phyloP scores from a whole-genome alignment of 2,888 invertebrate genomes.

The Apamea crenata region DNA sequence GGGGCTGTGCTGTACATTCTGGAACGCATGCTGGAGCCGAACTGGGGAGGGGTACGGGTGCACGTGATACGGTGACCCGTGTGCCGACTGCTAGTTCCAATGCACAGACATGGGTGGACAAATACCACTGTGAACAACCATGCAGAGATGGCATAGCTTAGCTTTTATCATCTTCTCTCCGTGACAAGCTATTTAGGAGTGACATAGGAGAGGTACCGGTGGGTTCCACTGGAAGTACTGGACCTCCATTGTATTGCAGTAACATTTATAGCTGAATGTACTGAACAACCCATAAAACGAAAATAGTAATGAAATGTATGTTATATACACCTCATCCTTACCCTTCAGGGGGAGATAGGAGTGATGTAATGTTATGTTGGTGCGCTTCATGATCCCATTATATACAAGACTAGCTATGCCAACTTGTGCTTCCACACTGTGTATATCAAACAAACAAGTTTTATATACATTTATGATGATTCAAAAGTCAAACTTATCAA shows the following conservation, averaged over 20 bases:
- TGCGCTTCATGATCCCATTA: not conserved
- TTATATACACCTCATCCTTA: not conserved
- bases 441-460: conserved; percentile 30
- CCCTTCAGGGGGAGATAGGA: too few relatives aligned
- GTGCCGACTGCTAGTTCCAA: conserved; percentile 87
- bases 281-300: not conserved
- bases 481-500: conserved; percentile 44
- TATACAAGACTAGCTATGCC: conserved; percentile 44
- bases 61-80: conserved; percentile 94
- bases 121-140: conserved; percentile 85
- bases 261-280: not conserved
- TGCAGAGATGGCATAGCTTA: conserved; percentile 67
- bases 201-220: not conserved
- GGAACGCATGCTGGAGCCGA: conserved; percentile 92
- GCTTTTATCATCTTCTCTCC: conserved; percentile 5
- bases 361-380: not conserved
- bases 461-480: conserved; percentile 29
- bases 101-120: conserved; percentile 88
- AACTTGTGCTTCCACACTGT: conserved; percentile 63
- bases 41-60: conserved; percentile 92
- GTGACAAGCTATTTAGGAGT: not conserved
- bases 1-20: conserved; percentile 86
- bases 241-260: not conserved
- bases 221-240: not conserved
- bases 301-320: not conserved